Conservation (phyloP, 1,140 invertebrate species). For the Popillia japonica region DNA sequence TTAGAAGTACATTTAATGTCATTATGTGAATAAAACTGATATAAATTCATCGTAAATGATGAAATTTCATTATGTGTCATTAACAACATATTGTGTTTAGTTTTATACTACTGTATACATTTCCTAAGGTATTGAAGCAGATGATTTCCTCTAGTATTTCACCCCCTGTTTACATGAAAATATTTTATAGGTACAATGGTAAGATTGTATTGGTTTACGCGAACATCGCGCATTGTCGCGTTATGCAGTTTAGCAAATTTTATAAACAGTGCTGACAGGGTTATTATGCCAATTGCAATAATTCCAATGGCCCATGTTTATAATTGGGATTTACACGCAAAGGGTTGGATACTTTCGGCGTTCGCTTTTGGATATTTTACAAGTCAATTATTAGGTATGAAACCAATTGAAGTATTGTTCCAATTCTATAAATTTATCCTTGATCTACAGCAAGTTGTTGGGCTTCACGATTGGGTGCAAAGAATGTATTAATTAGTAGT, state of each 20-base stretch:
- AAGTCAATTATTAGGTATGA: slow-evolving; percentile 68
- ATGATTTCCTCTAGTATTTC: neutral
- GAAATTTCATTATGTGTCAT: neutral
- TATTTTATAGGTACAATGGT: slow-evolving; percentile 55
- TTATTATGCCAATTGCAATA: slow-evolving; percentile 84
- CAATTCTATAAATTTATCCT: slow-evolving; percentile 60
- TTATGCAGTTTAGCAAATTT: slow-evolving; percentile 81
- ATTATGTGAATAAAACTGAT: slow-evolving; percentile 19
- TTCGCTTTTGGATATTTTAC: slow-evolving; percentile 84
- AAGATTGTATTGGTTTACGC: slow-evolving; percentile 63
- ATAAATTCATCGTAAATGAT: neutral
- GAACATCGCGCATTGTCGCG: slow-evolving; percentile 70
- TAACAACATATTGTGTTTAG: neutral
- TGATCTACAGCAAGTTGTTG: slow-evolving; percentile 71
- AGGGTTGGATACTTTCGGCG: slow-evolving; percentile 82
- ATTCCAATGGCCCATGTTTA: slow-evolving; percentile 79
- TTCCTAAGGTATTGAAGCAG: neutral
- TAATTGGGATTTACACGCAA: slow-evolving; percentile 76
- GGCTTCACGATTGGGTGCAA: slow-evolving; percentile 76
- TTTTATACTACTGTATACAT: neutral
- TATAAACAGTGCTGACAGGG: slow-evolving; percentile 81
- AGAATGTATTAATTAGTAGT: slow-evolving; percentile 74
- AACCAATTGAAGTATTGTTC: slow-evolving; percentile 45
- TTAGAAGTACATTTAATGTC: neutral
- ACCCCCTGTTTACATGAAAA: neutral